Base-by-base conservation (phyloP, 2,888 invertebrate genomes). In the Rhimphoctona megacephalus region DNA sequence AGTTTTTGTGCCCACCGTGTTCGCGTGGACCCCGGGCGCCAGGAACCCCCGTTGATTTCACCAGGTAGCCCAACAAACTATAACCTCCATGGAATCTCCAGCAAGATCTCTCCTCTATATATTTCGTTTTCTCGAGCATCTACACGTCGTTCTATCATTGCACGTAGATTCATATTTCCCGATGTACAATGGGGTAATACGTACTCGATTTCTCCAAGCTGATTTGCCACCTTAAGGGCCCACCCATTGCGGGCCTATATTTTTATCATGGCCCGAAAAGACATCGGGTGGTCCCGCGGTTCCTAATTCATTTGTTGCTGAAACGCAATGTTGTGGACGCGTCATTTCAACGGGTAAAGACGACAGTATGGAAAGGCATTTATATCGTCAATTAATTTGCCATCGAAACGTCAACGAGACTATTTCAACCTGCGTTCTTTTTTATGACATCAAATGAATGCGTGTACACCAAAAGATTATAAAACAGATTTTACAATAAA, bases 1-100 rank as follows among this genome's bases (percentile, higher is more conserved):
- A 92, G 92, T 89, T 91, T 80, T 93, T 90, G 92, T 92, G 88
- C 92, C 76, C 93, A 92, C 94, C 92, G 91, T 93, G 90, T 91
- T 74, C 72, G 83, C 86, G 90, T 89, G 88, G 88, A 88, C 89
- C 88, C 90, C 89, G 87, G 90, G 90, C 88, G 89, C 88, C 89
- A 87, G 30, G 77, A 77, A 80, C 81, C 64, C 86, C 88, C 85
- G 78, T 73, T 39, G 86, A 64, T 72, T 80, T 39, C 54, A 67
- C 85, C 83, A 73, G 83, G 83, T 86, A 74, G 70, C 80, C 49
- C 57, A 33, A 64, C 54, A 36, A 52, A 46, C 49, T n/a, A 61
- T 54, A 69, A 61, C 33, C 66, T 79, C 82, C 69, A 43, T 64
- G 80, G 52, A 78, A 81, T 69, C 86, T 79, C 67, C 30, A 17